A percentile compares a stretch with the other conserved stretches of the same genome.
These are phyloP conservation scores for Tragulus kanchil DNA, from an alignment of 2,113 vertebrate genomes.

Conservation along the genomic window DNA sequence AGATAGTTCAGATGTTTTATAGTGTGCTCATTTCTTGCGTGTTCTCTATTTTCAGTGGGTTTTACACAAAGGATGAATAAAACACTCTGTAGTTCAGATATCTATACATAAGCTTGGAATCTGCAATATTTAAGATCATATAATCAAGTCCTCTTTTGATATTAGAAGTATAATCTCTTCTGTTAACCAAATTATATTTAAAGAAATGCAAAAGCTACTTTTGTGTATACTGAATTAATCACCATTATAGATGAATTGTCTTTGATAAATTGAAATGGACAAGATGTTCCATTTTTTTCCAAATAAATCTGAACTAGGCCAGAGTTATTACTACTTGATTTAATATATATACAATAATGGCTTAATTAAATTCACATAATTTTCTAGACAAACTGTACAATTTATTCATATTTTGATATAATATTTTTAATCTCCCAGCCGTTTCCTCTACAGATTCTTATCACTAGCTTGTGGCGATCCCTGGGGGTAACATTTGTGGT, in stretches of 20 bases:
- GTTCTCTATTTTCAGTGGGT: background rate
- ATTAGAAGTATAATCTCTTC: background rate
- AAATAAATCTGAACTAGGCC: background rate
- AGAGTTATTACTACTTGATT: background rate
- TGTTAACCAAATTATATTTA: background rate
- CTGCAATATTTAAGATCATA: background rate
- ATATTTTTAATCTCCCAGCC: background rate
- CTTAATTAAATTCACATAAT: background rate
- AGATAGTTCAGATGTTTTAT: background rate
- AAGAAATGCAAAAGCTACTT: background rate
- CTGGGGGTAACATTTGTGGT: background rate
- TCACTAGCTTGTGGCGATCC: background rate
- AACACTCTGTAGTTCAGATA: background rate
- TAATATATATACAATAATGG: background rate
- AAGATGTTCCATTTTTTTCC: background rate
- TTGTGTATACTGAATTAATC: background rate
- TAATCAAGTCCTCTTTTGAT: background rate
- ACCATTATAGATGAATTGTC: background rate
- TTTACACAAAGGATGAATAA: background rate
- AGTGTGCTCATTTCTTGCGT: background rate
- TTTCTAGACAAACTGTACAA: background rate
- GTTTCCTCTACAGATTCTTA: background rate
- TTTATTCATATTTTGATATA: background rate
- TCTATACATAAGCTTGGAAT: background rate
- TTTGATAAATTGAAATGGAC: background rate